Evolutionary conservation across 2,113 vertebrate genomes (phyloP).

Genomic region (Vulpes ferrilata): DNA sequence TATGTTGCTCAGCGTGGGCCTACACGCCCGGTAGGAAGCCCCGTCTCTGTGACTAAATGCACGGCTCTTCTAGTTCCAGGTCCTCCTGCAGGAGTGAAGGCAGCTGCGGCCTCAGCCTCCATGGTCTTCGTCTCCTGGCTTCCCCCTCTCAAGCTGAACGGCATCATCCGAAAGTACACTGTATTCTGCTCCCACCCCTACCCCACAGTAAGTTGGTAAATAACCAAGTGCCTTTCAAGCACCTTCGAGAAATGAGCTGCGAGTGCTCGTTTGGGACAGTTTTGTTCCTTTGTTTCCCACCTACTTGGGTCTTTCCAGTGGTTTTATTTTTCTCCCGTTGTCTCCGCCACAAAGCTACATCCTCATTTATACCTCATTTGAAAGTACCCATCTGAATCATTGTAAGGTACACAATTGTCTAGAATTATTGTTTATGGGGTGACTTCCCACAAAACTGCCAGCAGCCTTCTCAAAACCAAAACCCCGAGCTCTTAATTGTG

Average conservation of each 20-base stretch:
- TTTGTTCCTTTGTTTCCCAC: background rate
- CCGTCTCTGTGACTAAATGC: background rate
- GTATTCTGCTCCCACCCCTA: constrained; percentile 99
- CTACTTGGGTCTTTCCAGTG: background rate
- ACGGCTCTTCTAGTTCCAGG: constrained; percentile 92
- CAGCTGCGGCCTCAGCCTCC: constrained; percentile 94
- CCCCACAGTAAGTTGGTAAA: constrained; percentile 92
- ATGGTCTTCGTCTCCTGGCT: constrained; percentile 99
- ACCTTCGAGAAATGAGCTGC: fast-evolving
- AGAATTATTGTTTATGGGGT: background rate
- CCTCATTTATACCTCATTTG: background rate
- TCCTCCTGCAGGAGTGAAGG: constrained; percentile 97
- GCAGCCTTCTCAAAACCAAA: background rate
- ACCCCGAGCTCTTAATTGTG: background rate
- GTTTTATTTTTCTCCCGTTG: background rate
- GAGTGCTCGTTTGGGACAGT: fast-evolving
- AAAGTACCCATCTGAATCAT: background rate
- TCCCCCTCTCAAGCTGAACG: constrained; percentile 96
- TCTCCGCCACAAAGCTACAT: background rate
- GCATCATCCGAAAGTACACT: constrained; percentile 98
- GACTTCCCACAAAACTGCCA: background rate
- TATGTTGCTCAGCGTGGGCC: fast-evolving
- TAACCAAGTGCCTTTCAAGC: background rate
- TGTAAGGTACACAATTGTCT: background rate
- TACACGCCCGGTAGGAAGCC: fast-evolving